Percentiles rank a stretch among this genome's conserved stretches.
Conservation (phyloP, 2,888 invertebrate species). For the Plagodis pulveraria region DNA sequence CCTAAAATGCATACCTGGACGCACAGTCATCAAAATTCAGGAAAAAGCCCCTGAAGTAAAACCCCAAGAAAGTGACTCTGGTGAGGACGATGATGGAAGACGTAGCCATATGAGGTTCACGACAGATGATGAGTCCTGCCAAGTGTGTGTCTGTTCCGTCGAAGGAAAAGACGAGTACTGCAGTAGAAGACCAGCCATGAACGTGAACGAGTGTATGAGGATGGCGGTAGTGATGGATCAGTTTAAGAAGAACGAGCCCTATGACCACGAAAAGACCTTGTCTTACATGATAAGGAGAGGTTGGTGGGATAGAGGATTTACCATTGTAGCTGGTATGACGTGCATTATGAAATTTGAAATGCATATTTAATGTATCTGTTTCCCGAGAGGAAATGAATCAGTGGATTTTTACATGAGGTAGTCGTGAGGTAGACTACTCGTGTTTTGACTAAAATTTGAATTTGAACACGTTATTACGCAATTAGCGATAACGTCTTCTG, state of each 20-base stretch:
- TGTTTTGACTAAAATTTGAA: too few relatives aligned
- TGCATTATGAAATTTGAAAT: too few relatives aligned
- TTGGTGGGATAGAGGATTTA: constrained; percentile 27
- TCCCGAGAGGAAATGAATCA: too few relatives aligned
- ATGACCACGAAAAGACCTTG: constrained; percentile 53
- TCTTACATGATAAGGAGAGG: constrained; percentile 63
- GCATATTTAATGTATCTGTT: too few relatives aligned
- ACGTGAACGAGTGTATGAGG: constrained; percentile 68
- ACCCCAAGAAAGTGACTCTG: constrained; percentile 17
- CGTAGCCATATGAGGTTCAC: constrained; percentile 56
- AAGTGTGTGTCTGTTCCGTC: constrained; percentile 66
- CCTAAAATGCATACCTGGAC: constrained; percentile 67
- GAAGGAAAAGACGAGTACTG: constrained; percentile 67
- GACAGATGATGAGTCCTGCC: constrained; percentile 55
- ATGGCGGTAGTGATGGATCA: constrained; percentile 44
- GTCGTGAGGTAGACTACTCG: too few relatives aligned
- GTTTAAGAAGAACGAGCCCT: constrained; percentile 49
- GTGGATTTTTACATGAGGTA: too few relatives aligned
- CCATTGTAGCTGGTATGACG: constrained; percentile 15
- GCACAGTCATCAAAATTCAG: constrained; percentile 56
- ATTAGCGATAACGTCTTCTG: too few relatives aligned
- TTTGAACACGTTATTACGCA: too few relatives aligned
- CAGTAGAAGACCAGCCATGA: constrained; percentile 60
- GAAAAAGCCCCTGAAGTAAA: constrained; percentile 4
- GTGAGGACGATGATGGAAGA: constrained; percentile 34